Evolutionary conservation across 2,888 invertebrate species (phyloP).

Genomic region (Epinotia ramella): DNA sequence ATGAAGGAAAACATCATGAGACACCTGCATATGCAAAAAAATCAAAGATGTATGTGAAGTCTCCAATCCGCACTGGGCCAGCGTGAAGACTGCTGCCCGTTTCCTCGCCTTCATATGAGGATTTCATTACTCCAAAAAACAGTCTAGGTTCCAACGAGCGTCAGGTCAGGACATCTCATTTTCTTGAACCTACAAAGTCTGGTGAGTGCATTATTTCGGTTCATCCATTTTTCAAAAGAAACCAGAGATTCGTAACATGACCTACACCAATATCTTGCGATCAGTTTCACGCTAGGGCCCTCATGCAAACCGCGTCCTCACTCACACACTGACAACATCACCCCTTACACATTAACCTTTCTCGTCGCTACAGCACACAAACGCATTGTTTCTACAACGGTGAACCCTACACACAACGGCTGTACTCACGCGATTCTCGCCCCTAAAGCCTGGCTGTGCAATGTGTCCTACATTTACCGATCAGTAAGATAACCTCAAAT

Average conservation of each 20-base stretch:
- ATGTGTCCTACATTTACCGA: constrained; percentile 78
- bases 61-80: too few relatives aligned
- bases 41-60: too few relatives aligned
- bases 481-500: constrained; percentile 81
- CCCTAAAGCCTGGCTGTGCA: constrained; percentile 68
- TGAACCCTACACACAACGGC: constrained; percentile 62
- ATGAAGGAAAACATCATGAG: too few relatives aligned
- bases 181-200: too few relatives aligned
- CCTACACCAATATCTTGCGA: constrained; percentile 49
- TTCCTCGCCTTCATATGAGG: too few relatives aligned
- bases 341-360: constrained; percentile 56
- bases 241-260: constrained; percentile 13
- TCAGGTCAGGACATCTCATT: too few relatives aligned
- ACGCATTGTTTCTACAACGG: constrained; percentile 55
- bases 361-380: constrained; percentile 54
- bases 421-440: constrained; percentile 64
- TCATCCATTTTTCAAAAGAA: too few relatives aligned
- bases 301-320: constrained; percentile 54
- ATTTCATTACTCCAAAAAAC: too few relatives aligned
- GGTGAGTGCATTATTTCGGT: too few relatives aligned
- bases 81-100: too few relatives aligned
- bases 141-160: too few relatives aligned
- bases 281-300: constrained; percentile 52
- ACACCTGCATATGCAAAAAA: too few relatives aligned
- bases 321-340: constrained; percentile 62